These are phyloP conservation scores for Pristionchus maxplancki DNA, from an alignment of 2,888 invertebrate species.

Conservation along the genomic window DNA sequence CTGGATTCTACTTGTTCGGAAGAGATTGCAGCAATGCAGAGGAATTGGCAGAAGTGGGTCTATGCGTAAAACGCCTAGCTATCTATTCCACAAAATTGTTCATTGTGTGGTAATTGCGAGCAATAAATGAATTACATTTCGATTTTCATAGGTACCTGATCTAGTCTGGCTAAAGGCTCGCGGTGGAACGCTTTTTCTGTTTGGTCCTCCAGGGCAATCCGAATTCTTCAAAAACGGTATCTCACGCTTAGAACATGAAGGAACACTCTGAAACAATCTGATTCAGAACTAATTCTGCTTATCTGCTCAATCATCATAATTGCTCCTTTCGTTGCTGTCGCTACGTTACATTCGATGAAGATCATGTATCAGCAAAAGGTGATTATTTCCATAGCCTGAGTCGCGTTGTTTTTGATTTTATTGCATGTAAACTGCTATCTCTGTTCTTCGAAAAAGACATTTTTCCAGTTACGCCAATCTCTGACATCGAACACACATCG, in stretches of 20 bases:
- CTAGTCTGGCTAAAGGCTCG: not conserved
- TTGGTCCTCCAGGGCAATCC: not conserved
- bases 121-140: too few species aligned
- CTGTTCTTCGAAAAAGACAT: too few species aligned
- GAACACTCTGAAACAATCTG: not conserved
- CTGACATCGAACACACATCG: not conserved
- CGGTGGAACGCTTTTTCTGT: not conserved
- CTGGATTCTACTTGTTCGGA: not conserved
- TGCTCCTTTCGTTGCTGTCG: not conserved
- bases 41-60: not conserved
- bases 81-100: too few species aligned
- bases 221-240: not conserved
- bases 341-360: not conserved
- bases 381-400: too few species aligned
- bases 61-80: too few species aligned
- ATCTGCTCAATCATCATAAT: not conserved
- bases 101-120: too few species aligned
- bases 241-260: not conserved
- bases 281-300: not conserved
- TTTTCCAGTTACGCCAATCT: not conserved
- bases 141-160: not conserved
- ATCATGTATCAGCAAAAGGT: not conserved
- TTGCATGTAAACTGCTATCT: not conserved
- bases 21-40: not conserved
- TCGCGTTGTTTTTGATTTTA: not conserved